These are phyloP conservation scores for Lissonota sp. DNA, from an alignment of 2,888 invertebrate genomes.

Conservation along the genomic window DNA sequence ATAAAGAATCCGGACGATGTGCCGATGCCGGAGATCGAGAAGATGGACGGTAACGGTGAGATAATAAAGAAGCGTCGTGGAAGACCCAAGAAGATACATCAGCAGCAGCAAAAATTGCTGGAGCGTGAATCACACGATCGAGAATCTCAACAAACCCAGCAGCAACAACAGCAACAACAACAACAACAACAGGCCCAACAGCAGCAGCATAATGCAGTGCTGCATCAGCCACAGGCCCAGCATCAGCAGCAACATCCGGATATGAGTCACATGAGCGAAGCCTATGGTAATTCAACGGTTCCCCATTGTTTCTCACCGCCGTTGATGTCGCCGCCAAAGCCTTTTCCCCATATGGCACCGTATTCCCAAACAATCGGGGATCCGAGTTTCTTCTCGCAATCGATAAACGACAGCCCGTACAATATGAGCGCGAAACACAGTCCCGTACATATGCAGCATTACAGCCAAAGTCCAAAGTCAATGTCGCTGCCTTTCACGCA, in stretches of 20 bases:
- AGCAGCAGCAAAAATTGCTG: conserved; percentile 80
- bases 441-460: conserved; percentile 83
- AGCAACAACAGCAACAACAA: conserved; percentile 74
- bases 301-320: conserved; percentile 81
- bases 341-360: conserved; percentile 82
- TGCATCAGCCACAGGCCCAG: conserved; percentile 68
- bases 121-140: conserved; percentile 79
- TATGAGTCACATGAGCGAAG: conserved; percentile 77
- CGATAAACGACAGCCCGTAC: conserved; percentile 80
- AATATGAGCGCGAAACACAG: conserved; percentile 82
- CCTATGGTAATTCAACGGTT: conserved; percentile 72
- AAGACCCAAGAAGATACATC: conserved; percentile 93
- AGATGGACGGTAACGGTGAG: conserved; percentile 84
- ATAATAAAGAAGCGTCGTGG: conserved; percentile 95
- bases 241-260: conserved; percentile 75
- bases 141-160: conserved; percentile 74
- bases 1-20: conserved; percentile 89
- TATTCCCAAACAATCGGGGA: conserved; percentile 79
- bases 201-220: conserved; percentile 49
- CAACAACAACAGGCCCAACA: conserved; percentile 74
- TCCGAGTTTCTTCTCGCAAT: conserved; percentile 78
- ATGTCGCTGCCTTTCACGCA: conserved; percentile 87
- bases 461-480: conserved; percentile 83
- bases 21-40: conserved; percentile 84
- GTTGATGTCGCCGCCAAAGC: conserved; percentile 81